Conservation (phyloP, 2,797 vertebrate species). For the Fratercula arctica region DNA sequence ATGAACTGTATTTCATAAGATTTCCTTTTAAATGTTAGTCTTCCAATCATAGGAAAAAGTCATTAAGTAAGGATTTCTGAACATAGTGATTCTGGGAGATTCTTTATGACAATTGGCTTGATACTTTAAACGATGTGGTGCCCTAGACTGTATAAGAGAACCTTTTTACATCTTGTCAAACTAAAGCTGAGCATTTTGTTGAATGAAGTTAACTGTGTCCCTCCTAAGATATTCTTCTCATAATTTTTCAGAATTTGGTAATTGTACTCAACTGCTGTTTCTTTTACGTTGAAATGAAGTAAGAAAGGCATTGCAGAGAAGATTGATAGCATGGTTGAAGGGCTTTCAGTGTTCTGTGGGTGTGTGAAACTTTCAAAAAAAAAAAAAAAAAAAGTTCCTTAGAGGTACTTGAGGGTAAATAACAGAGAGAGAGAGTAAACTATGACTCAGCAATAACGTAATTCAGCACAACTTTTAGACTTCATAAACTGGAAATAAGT, state of each 20-base stretch:
- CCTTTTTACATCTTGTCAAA: not conserved
- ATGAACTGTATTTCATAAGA: not conserved
- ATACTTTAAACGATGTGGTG: not conserved
- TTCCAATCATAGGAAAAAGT: not conserved
- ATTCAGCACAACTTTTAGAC: not conserved
- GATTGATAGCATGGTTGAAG: not conserved
- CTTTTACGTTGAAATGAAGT: not conserved
- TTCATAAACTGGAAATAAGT: not conserved
- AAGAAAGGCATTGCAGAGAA: not conserved
- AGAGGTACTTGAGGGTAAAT: not conserved
- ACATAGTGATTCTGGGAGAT: not conserved
- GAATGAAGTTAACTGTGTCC: not conserved
- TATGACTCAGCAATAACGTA: not conserved
- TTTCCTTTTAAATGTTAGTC: not conserved
- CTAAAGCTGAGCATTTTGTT: not conserved
- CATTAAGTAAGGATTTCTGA: not conserved
- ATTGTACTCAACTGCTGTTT: not conserved
- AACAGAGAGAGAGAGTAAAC: not conserved
- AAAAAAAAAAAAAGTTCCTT: not conserved
- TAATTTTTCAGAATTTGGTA: not conserved
- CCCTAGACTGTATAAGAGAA: not conserved
- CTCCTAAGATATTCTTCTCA: not conserved
- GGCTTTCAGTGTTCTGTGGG: not conserved
- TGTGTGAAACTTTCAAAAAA: not conserved
- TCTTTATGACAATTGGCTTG: not conserved